Percentiles rank a stretch among this genome's conserved stretches.
Conservation (phyloP, 2,113 vertebrate species). For the Trogon melanurus region DNA sequence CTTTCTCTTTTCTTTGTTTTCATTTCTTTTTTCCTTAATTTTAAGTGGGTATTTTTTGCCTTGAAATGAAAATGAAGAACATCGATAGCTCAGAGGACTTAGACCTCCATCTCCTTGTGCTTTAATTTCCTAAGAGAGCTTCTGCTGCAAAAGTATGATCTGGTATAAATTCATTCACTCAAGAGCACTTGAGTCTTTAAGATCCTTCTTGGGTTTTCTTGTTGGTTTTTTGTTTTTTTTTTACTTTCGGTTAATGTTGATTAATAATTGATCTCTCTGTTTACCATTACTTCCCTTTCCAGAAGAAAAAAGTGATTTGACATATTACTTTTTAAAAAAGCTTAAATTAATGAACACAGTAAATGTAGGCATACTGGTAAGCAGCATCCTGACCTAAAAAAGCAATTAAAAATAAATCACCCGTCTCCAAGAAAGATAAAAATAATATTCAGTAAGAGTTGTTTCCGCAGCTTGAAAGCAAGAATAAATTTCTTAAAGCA, state of each 20-base stretch:
- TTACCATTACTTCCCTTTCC: slow-evolving; percentile 16
- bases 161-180: background rate
- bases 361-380: slow-evolving; percentile 25
- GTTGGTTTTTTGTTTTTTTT: background rate
- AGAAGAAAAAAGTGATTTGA: background rate
- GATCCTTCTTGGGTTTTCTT: background rate
- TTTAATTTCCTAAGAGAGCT: background rate
- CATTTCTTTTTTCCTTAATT: background rate
- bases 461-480: slow-evolving; percentile 62
- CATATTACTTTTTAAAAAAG: background rate
- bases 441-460: slow-evolving; percentile 68
- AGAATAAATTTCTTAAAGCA: slow-evolving; percentile 66
- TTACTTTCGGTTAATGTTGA: background rate
- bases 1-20: background rate
- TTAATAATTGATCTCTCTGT: slow-evolving; percentile 30
- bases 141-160: background rate
- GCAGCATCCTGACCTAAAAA: slow-evolving; percentile 57
- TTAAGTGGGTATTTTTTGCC: background rate
- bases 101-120: background rate
- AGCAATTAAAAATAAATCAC: slow-evolving; percentile 75
- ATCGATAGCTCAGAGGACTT: background rate
- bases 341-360: slow-evolving; percentile 31
- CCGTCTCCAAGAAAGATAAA: slow-evolving; percentile 64
- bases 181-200: background rate
- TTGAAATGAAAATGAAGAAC: background rate